These are phyloP conservation scores for Argyresthia goedartella DNA, from an alignment of 2,888 invertebrate genomes.

Conservation along the genomic window DNA sequence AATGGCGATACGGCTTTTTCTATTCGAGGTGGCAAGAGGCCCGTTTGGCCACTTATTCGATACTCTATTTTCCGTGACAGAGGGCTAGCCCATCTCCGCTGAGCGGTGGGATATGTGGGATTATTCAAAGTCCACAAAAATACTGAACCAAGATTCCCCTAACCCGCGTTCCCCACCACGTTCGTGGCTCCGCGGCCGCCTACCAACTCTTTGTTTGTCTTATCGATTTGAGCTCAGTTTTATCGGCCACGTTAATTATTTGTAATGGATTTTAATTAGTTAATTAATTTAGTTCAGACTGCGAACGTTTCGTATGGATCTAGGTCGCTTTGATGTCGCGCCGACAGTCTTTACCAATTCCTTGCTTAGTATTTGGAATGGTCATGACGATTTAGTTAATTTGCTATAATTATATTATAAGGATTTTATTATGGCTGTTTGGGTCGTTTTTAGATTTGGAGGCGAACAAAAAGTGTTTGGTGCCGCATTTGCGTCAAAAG, in stretches of 20 bases:
- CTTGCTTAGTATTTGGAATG: conserved; percentile 23
- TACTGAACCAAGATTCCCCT: not conserved
- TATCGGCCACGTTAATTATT: conserved; percentile 41
- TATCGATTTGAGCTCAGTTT: conserved; percentile 37
- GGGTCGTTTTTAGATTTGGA: not conserved
- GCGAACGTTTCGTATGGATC: conserved; percentile 19
- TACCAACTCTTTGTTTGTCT: conserved; percentile 27
- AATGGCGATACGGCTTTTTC: no score
- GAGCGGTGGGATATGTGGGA: no score
- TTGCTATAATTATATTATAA: conserved; percentile 12
- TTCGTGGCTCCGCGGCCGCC: conserved; percentile 7
- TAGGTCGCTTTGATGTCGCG: conserved; percentile 41
- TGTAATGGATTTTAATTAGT: conserved; percentile 59
- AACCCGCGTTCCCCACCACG: not conserved
- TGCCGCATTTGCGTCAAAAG: not conserved
- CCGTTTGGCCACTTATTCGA: no score
- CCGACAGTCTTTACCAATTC: conserved; percentile 11
- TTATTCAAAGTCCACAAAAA: no score
- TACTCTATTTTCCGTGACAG: no score
- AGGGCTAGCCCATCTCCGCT: no score
- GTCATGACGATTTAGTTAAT: conserved; percentile 21
- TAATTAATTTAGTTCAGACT: conserved; percentile 51
- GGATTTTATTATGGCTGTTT: not conserved
- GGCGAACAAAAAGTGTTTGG: not conserved
- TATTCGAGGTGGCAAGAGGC: no score